Evolutionary conservation across 2,113 vertebrate genomes (phyloP).

Genomic region (Corythoichthys haematopterus): DNA sequence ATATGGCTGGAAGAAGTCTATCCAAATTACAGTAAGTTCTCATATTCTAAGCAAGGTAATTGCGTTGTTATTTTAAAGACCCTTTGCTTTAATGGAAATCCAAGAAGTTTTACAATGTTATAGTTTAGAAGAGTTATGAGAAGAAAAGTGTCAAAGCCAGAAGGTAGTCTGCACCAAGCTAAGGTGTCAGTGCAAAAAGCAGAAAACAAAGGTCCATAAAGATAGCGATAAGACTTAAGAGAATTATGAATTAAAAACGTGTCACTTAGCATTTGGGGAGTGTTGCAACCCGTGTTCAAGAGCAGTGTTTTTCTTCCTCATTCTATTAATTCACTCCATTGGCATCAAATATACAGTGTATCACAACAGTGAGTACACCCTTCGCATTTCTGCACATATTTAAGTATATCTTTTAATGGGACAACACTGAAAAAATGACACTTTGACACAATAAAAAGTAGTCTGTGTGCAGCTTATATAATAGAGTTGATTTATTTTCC

Average conservation of each 20-base stretch:
- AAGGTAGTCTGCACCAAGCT: conserved; percentile 31
- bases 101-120: conserved; percentile 23
- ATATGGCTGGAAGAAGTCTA: conserved; percentile 42
- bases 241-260: conserved; percentile 53
- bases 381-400: too few species aligned
- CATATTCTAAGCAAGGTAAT: conserved; percentile 45
- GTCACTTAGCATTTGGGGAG: conserved; percentile 55
- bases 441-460: too few species aligned
- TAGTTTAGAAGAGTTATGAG: conserved; percentile 19
- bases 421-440: too few species aligned
- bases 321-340: neutral
- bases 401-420: too few species aligned
- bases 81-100: conserved; percentile 37
- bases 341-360: too few species aligned
- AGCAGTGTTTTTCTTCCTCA: conserved; percentile 38
- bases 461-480: too few species aligned
- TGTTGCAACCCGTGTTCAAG: conserved; percentile 49
- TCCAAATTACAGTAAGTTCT: conserved; percentile 42
- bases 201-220: conserved; percentile 28
- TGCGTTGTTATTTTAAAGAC: conserved; percentile 55
- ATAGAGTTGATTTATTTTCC: too few species aligned
- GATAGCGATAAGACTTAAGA: conserved; percentile 30
- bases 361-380: too few species aligned
- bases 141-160: conserved; percentile 41
- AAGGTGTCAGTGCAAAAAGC: conserved; percentile 42